Conservation (phyloP, 2,797 vertebrate species). For the Glossophaga mutica region DNA sequence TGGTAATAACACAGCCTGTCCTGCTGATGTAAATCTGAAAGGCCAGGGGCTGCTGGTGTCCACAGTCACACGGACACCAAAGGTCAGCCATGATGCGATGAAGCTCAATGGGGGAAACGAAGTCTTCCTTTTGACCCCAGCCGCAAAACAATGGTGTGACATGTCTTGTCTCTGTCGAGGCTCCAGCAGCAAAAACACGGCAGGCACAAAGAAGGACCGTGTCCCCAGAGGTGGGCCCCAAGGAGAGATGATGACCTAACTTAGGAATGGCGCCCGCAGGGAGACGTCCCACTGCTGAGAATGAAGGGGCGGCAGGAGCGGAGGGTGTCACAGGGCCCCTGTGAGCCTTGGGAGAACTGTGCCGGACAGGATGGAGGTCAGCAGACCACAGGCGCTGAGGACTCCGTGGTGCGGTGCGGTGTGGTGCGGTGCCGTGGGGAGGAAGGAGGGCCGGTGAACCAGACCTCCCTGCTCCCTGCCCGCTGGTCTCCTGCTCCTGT, state of each 20-base stretch:
- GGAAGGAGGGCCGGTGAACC: background rate
- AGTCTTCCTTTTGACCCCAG: background rate
- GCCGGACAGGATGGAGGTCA: no score
- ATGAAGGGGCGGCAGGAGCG: fast-evolving
- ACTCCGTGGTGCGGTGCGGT: fast-evolving
- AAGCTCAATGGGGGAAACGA: background rate
- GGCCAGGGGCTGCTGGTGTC: background rate
- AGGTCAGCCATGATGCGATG: background rate
- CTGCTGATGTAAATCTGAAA: background rate
- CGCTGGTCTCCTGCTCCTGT: no score
- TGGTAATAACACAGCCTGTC: fast-evolving
- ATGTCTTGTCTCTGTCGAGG: background rate
- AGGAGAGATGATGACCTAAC: background rate
- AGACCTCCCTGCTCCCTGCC: background rate
- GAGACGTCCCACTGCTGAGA: background rate
- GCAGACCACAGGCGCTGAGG: background rate
- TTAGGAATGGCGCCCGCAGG: no score
- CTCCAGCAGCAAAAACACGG: background rate
- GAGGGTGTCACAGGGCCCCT: background rate
- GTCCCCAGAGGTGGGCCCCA: background rate
- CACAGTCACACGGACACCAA: background rate
- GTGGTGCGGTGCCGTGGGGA: fast-evolving
- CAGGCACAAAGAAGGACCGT: background rate
- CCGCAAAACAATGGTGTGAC: background rate
- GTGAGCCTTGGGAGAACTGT: background rate